A percentile compares a stretch with the other conserved stretches of the same genome.
Conservation (phyloP, 2,797 vertebrate genomes). For the Mastacembelus armatus region DNA sequence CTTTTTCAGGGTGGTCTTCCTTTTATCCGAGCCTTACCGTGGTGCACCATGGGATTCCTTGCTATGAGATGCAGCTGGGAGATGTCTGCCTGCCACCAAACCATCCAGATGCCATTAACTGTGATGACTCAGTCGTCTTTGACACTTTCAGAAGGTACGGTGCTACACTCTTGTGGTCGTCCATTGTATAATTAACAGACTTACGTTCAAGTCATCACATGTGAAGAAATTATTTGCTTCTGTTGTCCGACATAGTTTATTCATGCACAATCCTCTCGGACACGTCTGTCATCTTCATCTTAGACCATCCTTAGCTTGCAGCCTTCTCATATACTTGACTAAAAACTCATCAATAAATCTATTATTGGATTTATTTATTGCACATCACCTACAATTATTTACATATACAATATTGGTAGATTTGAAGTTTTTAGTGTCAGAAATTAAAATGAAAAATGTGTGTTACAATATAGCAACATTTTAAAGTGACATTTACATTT, state of each 20-base stretch:
- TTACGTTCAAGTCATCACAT: background rate
- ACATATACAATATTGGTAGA: background rate
- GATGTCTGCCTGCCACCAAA: slow-evolving; percentile 98
- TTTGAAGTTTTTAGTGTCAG: background rate
- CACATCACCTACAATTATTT: background rate
- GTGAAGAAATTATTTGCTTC: background rate
- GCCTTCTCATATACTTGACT: background rate
- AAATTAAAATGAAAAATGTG: background rate
- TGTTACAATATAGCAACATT: background rate
- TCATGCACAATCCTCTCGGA: background rate
- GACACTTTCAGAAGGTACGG: slow-evolving; percentile 99
- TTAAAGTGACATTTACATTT: background rate
- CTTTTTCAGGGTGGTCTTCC: slow-evolving; percentile 93
- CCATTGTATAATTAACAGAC: background rate
- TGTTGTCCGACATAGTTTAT: background rate
- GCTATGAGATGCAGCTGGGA: slow-evolving; percentile 96
- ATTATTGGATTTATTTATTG: too few species aligned
- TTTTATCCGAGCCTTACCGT: slow-evolving; percentile 99
- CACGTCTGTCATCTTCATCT: too few species aligned
- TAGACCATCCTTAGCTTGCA: background rate
- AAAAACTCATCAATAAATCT: too few species aligned
- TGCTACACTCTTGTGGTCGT: background rate
- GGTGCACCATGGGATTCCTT: slow-evolving; percentile 99
- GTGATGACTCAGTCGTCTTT: slow-evolving; percentile 99
- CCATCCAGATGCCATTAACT: slow-evolving; percentile 99